Evolutionary conservation across 2,113 vertebrate species (phyloP).

Genomic region (Ptychochromis oligacanthus): DNA sequence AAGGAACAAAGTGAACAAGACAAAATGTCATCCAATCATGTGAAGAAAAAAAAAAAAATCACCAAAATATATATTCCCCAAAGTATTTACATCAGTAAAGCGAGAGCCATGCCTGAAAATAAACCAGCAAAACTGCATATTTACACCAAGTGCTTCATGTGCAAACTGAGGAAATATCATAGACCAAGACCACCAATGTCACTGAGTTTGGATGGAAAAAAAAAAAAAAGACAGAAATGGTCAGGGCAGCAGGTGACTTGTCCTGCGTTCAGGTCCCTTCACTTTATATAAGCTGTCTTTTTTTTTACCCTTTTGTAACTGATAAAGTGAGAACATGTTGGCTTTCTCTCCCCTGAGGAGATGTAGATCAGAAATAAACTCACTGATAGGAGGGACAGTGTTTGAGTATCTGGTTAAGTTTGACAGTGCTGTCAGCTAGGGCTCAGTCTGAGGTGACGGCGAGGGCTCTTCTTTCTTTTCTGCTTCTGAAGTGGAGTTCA

Average conservation of each 20-base stretch:
- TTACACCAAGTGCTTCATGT: constrained; percentile 21
- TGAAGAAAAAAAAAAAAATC: background rate
- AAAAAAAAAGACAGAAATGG: background rate
- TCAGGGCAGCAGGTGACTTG: constrained; percentile 1
- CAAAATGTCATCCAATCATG: background rate
- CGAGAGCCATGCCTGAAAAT: background rate
- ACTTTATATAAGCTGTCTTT: background rate
- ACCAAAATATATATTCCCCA: constrained; percentile 28
- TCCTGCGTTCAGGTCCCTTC: background rate
- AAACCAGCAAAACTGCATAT: constrained; percentile 31
- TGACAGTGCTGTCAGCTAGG: constrained; percentile 28
- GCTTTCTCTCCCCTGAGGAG: background rate
- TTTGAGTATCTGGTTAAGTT: background rate
- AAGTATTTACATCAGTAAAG: constrained; percentile 52
- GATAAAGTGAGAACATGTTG: background rate
- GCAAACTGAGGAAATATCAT: constrained; percentile 15
- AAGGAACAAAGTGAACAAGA: constrained; percentile 38
- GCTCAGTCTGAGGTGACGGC: constrained; percentile 44
- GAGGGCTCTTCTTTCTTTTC: constrained; percentile 64
- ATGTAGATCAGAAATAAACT: constrained; percentile 4
- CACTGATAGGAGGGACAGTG: background rate
- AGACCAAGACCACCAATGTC: background rate
- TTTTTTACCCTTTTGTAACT: background rate
- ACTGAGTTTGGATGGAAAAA: background rate
- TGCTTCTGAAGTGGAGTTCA: constrained; percentile 62